Percentiles rank a stretch among this genome's conserved stretches.
Conservation (phyloP, 2,113 vertebrate genomes). For the Choloepus hoffmanni region DNA sequence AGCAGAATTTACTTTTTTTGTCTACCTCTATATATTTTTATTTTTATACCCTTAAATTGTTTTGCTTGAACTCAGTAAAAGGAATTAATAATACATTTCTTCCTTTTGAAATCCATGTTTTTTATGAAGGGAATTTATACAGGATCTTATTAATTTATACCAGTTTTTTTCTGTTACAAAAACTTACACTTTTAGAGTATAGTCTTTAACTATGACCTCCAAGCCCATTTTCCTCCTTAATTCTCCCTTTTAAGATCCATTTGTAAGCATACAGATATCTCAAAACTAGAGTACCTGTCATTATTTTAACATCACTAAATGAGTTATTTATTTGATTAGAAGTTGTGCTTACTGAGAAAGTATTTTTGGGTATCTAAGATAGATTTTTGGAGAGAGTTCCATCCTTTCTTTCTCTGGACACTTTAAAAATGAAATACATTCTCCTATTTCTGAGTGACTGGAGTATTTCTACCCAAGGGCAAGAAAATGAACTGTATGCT, state of each 20-base stretch:
- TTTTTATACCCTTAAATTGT: not conserved
- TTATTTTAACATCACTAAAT: not conserved
- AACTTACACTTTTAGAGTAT: not conserved
- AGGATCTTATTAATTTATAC: not conserved
- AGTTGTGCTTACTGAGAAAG: not conserved
- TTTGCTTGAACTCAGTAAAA: not conserved
- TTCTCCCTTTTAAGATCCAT: not conserved
- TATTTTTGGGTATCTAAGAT: not conserved
- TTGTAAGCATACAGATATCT: not conserved
- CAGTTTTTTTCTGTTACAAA: not conserved
- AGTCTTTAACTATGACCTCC: not conserved
- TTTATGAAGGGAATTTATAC: not conserved
- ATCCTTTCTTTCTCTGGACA: not conserved
- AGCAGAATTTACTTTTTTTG: not conserved
- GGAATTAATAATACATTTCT: not conserved
- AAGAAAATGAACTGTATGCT: conserved; percentile 14
- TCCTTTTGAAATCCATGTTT: not conserved
- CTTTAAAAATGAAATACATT: conserved; percentile 24
- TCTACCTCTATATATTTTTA: not conserved
- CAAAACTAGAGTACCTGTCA: not conserved
- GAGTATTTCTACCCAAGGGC: not conserved
- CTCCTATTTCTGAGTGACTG: not conserved
- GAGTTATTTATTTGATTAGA: not conserved
- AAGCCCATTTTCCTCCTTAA: not conserved
- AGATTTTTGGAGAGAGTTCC: not conserved